Base-by-base conservation (phyloP, 2,888 invertebrate genomes). In the Zygaena filipendulae region DNA sequence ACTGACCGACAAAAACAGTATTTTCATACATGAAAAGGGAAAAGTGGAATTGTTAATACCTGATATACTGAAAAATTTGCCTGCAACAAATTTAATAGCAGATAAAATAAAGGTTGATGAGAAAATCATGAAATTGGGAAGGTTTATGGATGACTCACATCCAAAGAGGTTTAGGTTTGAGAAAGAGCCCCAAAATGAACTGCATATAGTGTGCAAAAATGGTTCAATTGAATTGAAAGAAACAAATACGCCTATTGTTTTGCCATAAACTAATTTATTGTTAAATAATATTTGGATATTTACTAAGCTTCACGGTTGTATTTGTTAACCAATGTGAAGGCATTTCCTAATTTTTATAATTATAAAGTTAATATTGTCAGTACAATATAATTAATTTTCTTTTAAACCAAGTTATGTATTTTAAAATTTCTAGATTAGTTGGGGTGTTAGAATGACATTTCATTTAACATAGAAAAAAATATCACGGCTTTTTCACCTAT, bases 151-250 rank as follows among this genome's bases (percentile, higher is more conserved):
- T 41, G 80, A 80, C 38, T 60, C 74, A 0, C 66, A 72, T 39
- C 79, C 79, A 7, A 63, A 74, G 36, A 55, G 70, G 48, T 81
- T 81, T 47, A 55, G 79, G 33, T 77, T 60, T 48, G 74, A 74
- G 32, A 66, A 66, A 36, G 68, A 75, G 38, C 68, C 67, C 0
- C 52, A 61, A 7, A 60, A 72, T 45, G 81, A 81, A 40, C 53
- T 81, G 37, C 66, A 77, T 30, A 63, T 81, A 61, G 80, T 79
- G 25, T 80, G 81, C 64, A 75, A 69, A 50, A 81, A 81, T 61
- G 81, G 81, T 37, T 67, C 72, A 18, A 79, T 81, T 51, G 71
- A 71, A 35, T 53, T 81, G 29, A 77, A 70, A 42, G 67, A 79
- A 39, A 70, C 77, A 30, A 51, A 61, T 38, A 31, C 58, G 45